Evolutionary conservation across 2,113 vertebrate genomes (phyloP).

Genomic region (Antigone vipio): DNA sequence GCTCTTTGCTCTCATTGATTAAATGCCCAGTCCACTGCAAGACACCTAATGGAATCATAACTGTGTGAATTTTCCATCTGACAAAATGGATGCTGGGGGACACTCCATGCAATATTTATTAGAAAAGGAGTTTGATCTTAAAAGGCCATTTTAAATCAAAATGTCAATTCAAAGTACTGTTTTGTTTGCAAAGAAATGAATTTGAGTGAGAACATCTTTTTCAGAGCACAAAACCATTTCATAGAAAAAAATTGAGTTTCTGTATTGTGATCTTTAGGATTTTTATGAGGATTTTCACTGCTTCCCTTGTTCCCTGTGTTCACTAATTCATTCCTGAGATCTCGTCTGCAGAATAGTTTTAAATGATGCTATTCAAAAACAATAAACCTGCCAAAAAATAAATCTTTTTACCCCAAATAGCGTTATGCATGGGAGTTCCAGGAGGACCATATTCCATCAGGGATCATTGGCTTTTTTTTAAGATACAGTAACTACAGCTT

Average conservation of each 20-base stretch:
- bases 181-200: not conserved
- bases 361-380: not conserved
- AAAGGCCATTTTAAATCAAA: constrained; percentile 26
- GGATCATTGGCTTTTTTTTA: not conserved
- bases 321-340: not conserved
- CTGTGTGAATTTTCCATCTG: constrained; percentile 26
- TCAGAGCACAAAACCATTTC: not conserved
- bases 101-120: constrained; percentile 24
- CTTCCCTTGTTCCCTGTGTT: not conserved
- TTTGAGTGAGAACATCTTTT: not conserved
- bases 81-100: constrained; percentile 12
- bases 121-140: constrained; percentile 26
- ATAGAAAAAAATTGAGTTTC: not conserved
- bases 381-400: not conserved
- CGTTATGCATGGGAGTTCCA: not conserved
- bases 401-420: not conserved
- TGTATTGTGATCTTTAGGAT: not conserved
- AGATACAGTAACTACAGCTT: not conserved
- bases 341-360: not conserved
- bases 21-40: constrained; percentile 29
- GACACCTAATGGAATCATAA: constrained; percentile 26
- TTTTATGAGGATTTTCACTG: not conserved
- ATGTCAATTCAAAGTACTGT: not conserved
- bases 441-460: not conserved
- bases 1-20: constrained; percentile 56